Percentiles rank a stretch among this genome's conserved stretches.
Evolutionary conservation across 2,888 invertebrate species (phyloP).

Genomic region (Priocnemis perturbator): DNA sequence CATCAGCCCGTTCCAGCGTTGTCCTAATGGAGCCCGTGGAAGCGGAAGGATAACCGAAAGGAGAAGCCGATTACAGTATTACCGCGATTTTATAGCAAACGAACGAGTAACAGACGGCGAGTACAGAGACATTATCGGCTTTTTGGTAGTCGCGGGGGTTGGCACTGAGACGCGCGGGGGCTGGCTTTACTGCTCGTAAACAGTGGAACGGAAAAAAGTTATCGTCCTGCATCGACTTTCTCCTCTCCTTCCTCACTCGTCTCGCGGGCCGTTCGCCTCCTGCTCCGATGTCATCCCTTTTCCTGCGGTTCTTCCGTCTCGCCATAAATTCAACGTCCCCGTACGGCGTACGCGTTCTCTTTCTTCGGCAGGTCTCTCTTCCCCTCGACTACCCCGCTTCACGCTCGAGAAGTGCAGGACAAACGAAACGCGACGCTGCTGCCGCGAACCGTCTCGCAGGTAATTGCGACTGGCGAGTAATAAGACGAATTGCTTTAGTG

Average conservation of each 20-base stretch:
- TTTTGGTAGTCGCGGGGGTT: constrained; percentile 46
- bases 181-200: constrained; percentile 56
- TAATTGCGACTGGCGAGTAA: constrained; percentile 33
- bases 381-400: not conserved
- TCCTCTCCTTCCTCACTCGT: constrained; percentile 16
- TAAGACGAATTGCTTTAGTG: constrained; percentile 47
- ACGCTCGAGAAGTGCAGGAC: constrained; percentile 25
- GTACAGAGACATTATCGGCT: constrained; percentile 53
- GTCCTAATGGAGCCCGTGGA: not conserved
- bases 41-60: constrained; percentile 12
- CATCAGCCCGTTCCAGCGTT: not conserved
- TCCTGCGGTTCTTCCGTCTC: constrained; percentile 11
- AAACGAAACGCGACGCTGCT: constrained; percentile 20
- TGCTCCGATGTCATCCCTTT: too few species aligned
- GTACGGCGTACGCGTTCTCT: not conserved
- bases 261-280: constrained; percentile 14
- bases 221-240: constrained; percentile 45
- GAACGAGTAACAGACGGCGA: constrained; percentile 49
- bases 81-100: constrained; percentile 47
- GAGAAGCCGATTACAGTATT: constrained; percentile 41
- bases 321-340: constrained; percentile 35
- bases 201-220: constrained; percentile 51
- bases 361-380: not conserved
- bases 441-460: constrained; percentile 13
- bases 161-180: not conserved